A percentile compares a stretch with the other conserved stretches of the same genome.
Conservation (phyloP, 2,797 vertebrate species). For the Smutsia gigantea region DNA sequence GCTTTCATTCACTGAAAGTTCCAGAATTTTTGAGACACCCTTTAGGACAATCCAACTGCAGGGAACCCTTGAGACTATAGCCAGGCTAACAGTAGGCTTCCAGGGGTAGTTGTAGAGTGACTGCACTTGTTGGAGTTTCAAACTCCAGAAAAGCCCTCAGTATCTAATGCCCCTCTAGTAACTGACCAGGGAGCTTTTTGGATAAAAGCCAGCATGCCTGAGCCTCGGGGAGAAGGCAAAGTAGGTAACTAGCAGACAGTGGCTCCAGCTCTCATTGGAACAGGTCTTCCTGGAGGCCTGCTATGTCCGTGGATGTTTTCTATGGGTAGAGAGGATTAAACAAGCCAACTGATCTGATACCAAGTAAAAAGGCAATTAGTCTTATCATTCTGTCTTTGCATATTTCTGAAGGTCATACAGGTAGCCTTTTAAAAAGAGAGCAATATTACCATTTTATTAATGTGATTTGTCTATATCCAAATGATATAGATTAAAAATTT, state of each 20-base stretch:
- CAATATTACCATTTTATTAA: slow-evolving; percentile 29
- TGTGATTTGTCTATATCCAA: slow-evolving; percentile 40
- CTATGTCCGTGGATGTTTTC: background rate
- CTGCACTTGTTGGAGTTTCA: background rate
- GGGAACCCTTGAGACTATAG: background rate
- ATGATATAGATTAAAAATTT: slow-evolving; percentile 12
- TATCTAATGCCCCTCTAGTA: background rate
- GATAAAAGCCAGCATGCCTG: background rate
- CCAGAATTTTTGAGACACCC: slow-evolving; percentile 43
- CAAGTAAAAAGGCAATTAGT: slow-evolving; percentile 8
- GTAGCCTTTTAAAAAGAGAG: slow-evolving; percentile 6
- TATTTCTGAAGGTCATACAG: slow-evolving; percentile 26
- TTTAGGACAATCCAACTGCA: background rate
- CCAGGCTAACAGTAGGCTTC: background rate
- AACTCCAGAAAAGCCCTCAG: background rate
- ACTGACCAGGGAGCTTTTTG: background rate
- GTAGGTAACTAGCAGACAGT: background rate
- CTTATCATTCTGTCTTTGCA: slow-evolving; percentile 31
- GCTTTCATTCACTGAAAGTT: slow-evolving; percentile 14
- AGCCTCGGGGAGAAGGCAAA: background rate
- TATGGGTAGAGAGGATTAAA: background rate
- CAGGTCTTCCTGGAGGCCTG: background rate
- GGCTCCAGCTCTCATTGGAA: background rate
- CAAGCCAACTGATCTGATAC: background rate
- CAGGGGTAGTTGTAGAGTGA: background rate